Base-by-base conservation (phyloP, 2,888 invertebrate species). In the Hofmannophila pseudospretella region DNA sequence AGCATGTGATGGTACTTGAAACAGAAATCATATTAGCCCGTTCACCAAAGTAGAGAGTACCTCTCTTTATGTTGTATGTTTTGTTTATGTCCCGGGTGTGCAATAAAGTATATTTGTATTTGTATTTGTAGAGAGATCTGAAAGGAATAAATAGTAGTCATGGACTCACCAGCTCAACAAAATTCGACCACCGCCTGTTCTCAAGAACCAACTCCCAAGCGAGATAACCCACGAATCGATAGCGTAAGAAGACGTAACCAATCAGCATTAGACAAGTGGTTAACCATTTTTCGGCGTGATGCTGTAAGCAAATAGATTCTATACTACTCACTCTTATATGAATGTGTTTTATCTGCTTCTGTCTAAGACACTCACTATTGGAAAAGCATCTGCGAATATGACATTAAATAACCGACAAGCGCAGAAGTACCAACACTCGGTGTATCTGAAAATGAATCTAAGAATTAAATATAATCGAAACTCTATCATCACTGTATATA, bases 331-430 rank as follows among this genome's bases (percentile, higher is more conserved):
- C n/a, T n/a, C n/a, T n/a, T n/a, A n/a, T n/a, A n/a, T n/a, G n/a
- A n/a, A n/a, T n/a, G n/a, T n/a, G n/a, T n/a, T n/a, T n/a, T n/a
- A n/a, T n/a, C n/a, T n/a, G n/a, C n/a, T n/a, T n/a, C n/a, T n/a
- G n/a, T n/a, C n/a, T 11, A 27, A 16, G 7, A 8, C 7, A 53
- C 67, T 73, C 51, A 84, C 85, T 36, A 72, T 29, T 14, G 85
- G 82, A 59, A 76, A 86, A 1, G 72, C 45, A 44, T 86, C 85
- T 1, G 85, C 85, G 51, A 84, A 86, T 37, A 80, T 63, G 1
- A 74, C 67, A 40, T 84, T 82, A 42, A 69, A 79, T 25, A 77
- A 58, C 0, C 80, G 77, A 41, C 81, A 75, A 3, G 75, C 51
- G 38, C 76, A 71, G 43, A 74, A 85, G 42, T 86, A 86, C 66